These are phyloP conservation scores for Biston stratarius DNA, from an alignment of 2,888 invertebrate species.

Conservation along the genomic window DNA sequence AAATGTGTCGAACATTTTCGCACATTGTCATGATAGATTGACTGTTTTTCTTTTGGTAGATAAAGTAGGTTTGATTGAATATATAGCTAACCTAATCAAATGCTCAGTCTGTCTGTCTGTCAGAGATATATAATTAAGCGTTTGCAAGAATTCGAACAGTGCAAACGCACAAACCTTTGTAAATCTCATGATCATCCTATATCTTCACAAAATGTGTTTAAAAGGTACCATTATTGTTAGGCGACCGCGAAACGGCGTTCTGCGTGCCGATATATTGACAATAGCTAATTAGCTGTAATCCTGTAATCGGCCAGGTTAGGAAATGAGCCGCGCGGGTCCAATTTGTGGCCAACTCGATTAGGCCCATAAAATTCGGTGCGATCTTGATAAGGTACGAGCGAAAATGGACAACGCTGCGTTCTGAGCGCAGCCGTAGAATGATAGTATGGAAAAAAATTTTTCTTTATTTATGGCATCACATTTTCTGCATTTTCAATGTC, in stretches of 20 bases:
- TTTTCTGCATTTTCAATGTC: too few species aligned
- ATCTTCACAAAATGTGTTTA: constrained; percentile 1
- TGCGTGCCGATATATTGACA: constrained; percentile 75
- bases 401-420: constrained; percentile 64
- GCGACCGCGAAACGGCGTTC: constrained; percentile 39
- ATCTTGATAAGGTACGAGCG: constrained; percentile 83
- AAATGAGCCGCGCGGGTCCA: constrained; percentile 81
- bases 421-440: constrained; percentile 7
- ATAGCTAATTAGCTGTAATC: constrained; percentile 85
- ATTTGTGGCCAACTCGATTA: constrained; percentile 81
- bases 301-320: constrained; percentile 84
- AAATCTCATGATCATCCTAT: background rate
- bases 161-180: background rate
- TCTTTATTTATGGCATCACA: too few species aligned
- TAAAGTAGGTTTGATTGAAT: too few species aligned
- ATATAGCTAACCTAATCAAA: too few species aligned
- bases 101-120: too few species aligned
- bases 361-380: constrained; percentile 81
- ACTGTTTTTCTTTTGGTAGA: too few species aligned
- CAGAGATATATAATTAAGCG: too few species aligned
- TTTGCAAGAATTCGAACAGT: too few species aligned
- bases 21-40: too few species aligned
- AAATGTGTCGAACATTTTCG: too few species aligned
- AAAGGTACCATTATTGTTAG: constrained; percentile 30
- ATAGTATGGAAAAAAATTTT: too few species aligned